phyloP scores from a whole-genome alignment of 2,797 vertebrate species.

The Gobio occitaniae region DNA sequence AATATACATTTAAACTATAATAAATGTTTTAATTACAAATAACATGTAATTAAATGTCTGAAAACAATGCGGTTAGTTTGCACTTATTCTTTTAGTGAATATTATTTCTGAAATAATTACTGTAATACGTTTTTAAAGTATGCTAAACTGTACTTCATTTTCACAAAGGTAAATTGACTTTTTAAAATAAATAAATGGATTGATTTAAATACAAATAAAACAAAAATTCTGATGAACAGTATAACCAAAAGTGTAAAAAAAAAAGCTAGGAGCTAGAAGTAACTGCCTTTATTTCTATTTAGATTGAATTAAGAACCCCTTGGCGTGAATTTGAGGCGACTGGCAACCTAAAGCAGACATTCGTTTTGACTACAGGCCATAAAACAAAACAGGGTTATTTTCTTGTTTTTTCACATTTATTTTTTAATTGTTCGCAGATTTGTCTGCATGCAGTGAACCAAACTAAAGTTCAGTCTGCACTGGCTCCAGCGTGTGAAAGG shows the following conservation, averaged over 20 bases:
- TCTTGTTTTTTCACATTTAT: neutral
- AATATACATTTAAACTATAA: neutral
- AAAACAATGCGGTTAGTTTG: neutral
- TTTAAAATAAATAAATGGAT: too few species aligned
- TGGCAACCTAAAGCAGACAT: neutral
- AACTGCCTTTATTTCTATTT: neutral
- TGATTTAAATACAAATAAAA: too few species aligned
- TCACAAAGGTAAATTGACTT: neutral
- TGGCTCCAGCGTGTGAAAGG: conserved; percentile 48
- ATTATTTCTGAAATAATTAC: too few species aligned
- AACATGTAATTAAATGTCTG: neutral
- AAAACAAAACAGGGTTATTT: neutral
- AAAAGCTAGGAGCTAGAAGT: neutral
- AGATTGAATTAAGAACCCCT: neutral
- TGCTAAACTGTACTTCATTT: neutral
- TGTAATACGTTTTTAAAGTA: too few species aligned
- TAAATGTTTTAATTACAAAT: neutral
- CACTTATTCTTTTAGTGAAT: too few species aligned
- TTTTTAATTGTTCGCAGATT: conserved; percentile 47
- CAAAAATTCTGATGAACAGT: neutral
- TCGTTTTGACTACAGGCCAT: neutral
- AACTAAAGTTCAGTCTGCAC: conserved; percentile 37
- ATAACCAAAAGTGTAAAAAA: neutral
- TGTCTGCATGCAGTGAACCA: conserved; percentile 48
- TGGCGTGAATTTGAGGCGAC: neutral